phyloP scores from a whole-genome alignment of 2,797 vertebrate genomes.

The Pristis pectinata region DNA sequence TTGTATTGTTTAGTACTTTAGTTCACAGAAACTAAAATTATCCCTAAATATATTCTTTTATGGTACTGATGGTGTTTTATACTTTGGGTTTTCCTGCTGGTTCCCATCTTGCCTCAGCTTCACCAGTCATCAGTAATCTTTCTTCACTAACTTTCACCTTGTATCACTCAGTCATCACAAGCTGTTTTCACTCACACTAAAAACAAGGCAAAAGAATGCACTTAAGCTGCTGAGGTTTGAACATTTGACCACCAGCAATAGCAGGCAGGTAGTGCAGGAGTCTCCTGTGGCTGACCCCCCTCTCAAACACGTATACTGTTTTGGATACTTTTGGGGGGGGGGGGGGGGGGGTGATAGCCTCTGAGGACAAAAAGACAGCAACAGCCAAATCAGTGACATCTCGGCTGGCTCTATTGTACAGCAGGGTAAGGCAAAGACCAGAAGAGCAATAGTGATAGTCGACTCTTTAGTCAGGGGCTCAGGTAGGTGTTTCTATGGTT shows the following conservation, averaged over 20 bases:
- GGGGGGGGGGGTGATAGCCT: too few species aligned
- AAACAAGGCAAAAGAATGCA: neutral
- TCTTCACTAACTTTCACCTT: neutral
- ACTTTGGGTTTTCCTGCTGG: neutral
- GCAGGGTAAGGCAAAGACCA: too few species aligned
- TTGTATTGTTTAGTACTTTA: neutral
- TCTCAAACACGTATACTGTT: too few species aligned
- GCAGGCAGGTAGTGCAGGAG: too few species aligned
- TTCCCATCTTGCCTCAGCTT: neutral
- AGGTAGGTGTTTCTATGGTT: too few species aligned
- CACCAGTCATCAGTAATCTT: neutral
- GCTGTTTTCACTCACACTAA: neutral
- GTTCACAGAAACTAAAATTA: neutral
- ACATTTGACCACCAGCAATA: neutral
- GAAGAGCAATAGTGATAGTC: too few species aligned
- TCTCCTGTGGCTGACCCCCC: too few species aligned
- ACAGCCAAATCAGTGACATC: too few species aligned
- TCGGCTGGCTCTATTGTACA: too few species aligned
- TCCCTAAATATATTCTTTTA: neutral
- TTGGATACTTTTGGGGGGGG: too few species aligned
- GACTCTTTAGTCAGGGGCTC: too few species aligned
- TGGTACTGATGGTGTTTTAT: neutral
- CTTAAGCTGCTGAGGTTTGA: neutral
- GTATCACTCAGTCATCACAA: neutral
- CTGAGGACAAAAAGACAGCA: too few species aligned